phyloP scores from a whole-genome alignment of 2,888 invertebrate genomes.

The Drosophila mimica region DNA sequence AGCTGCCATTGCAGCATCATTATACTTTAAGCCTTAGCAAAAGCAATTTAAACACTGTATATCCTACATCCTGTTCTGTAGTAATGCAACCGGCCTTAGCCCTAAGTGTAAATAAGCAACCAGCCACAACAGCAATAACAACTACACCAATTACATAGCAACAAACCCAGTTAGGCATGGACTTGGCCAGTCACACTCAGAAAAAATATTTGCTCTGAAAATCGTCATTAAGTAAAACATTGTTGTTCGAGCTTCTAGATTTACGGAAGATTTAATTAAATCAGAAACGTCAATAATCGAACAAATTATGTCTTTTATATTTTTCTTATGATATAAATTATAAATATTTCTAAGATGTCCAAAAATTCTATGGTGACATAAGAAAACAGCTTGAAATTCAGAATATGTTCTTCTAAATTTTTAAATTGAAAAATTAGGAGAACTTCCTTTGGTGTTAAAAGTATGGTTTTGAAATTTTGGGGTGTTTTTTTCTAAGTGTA shows the following conservation, averaged over 20 bases:
- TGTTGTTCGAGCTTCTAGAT: background rate
- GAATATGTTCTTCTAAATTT: background rate
- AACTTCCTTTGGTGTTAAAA: background rate
- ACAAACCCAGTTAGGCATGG: constrained; percentile 47
- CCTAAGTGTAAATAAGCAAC: constrained; percentile 66
- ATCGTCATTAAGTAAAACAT: background rate
- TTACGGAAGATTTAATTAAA: background rate
- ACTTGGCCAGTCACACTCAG: constrained; percentile 10
- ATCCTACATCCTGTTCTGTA: constrained; percentile 68
- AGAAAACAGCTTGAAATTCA: background rate
- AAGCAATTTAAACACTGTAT: constrained; percentile 76
- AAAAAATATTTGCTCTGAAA: background rate
- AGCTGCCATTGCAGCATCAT: constrained; percentile 18
- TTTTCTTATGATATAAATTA: background rate
- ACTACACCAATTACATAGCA: constrained; percentile 68
- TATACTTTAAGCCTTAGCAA: constrained; percentile 63
- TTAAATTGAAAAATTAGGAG: background rate
- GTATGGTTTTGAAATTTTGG: background rate
- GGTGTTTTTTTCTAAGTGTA: background rate
- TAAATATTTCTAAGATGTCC: background rate
- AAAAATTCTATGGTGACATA: background rate
- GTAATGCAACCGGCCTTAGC: constrained; percentile 47
- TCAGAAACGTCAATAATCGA: background rate
- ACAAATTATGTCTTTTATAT: background rate
- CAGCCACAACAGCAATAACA: constrained; percentile 54